A percentile compares a stretch with the other conserved stretches of the same genome.
Conservation (phyloP, 2,113 vertebrate species). For the Ceratotherium simum region DNA sequence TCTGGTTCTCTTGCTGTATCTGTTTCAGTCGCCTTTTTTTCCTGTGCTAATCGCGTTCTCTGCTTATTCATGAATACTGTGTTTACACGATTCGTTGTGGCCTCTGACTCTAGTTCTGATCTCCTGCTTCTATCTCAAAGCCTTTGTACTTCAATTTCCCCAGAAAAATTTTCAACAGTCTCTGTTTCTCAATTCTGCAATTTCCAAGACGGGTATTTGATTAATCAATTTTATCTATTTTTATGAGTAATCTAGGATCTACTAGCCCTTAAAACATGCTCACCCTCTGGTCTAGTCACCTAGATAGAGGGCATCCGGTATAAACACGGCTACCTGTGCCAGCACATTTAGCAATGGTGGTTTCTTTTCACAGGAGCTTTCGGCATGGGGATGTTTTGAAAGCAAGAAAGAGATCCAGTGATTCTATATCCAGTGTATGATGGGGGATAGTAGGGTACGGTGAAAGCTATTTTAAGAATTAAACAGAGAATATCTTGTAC, state of each 20-base stretch:
- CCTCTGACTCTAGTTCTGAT: neutral
- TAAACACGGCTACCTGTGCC: neutral
- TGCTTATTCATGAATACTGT: neutral
- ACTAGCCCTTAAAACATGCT: neutral
- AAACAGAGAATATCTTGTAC: neutral
- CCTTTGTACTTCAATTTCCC: neutral
- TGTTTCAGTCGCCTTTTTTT: neutral
- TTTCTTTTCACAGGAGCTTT: neutral
- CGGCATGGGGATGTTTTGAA: neutral
- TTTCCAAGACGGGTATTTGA: neutral
- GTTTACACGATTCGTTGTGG: neutral
- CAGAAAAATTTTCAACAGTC: neutral
- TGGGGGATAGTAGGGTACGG: neutral
- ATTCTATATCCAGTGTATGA: neutral
- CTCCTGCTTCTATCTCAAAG: neutral
- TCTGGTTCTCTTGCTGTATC: neutral
- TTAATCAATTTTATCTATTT: neutral
- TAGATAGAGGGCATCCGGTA: neutral
- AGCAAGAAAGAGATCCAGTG: neutral
- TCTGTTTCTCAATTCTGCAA: neutral
- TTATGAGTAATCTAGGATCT: neutral
- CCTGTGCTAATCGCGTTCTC: neutral
- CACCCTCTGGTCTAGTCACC: neutral
- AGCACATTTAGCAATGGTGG: neutral
- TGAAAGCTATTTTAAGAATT: neutral